A percentile compares a stretch with the other conserved stretches of the same genome.
These are phyloP conservation scores for Phalacrocorax brasilianus DNA, from an alignment of 2,113 vertebrate species.

Conservation along the genomic window DNA sequence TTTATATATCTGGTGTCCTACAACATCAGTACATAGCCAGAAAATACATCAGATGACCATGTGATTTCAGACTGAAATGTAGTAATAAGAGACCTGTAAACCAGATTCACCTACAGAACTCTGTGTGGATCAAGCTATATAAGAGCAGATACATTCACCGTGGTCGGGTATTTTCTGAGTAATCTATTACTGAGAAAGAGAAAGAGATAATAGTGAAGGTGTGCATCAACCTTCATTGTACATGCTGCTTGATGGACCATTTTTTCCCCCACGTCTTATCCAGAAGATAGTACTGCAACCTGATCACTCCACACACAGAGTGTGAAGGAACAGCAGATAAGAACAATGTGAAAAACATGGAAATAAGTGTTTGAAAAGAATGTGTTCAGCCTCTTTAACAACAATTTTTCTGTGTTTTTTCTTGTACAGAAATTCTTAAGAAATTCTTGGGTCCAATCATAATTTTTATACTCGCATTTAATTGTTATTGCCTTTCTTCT, in stretches of 20 bases:
- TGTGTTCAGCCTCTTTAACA: neutral
- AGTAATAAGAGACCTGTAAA: neutral
- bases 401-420: neutral
- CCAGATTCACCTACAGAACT: neutral
- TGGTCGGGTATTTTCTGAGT: neutral
- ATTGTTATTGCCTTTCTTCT: neutral
- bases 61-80: neutral
- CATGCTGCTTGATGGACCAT: neutral
- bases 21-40: neutral
- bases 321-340: neutral
- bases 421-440: neutral
- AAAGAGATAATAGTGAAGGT: neutral
- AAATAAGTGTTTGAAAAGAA: neutral
- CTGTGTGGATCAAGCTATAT: neutral
- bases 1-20: neutral
- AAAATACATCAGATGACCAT: neutral
- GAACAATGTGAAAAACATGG: neutral
- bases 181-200: neutral
- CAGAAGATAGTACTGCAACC: neutral
- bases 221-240: neutral
- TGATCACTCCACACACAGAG: neutral
- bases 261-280: neutral
- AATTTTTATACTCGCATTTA: neutral
- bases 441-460: neutral
- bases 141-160: neutral